Conservation (phyloP, 2,113 vertebrate species). For the Tringa solitaria region DNA sequence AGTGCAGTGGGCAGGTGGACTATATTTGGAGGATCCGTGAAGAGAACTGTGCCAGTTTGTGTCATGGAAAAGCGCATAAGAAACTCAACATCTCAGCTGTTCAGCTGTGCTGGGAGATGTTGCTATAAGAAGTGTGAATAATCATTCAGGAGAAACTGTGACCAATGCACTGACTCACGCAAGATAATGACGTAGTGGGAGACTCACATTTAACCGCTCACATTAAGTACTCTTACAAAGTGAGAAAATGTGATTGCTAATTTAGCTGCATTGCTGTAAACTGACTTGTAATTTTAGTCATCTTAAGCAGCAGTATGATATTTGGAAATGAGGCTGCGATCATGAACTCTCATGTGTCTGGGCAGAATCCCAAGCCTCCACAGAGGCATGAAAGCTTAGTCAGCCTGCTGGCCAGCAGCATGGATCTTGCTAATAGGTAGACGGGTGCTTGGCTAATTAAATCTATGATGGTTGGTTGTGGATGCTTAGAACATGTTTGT, state of each 20-base stretch:
- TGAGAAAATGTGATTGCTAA: neutral
- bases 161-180: neutral
- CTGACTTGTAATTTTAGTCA: neutral
- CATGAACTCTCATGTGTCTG: neutral
- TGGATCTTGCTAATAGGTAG: neutral
- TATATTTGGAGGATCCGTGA: neutral
- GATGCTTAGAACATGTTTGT: neutral
- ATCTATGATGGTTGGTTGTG: neutral
- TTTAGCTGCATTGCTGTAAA: neutral
- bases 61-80: neutral
- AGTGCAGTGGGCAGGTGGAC: neutral
- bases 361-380: neutral
- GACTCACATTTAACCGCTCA: neutral
- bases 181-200: neutral
- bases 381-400: neutral
- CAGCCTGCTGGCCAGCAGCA: neutral
- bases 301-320: neutral
- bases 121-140: neutral
- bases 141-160: neutral
- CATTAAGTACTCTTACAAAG: neutral
- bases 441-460: neutral
- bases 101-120: neutral
- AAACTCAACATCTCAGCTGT: neutral
- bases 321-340: neutral
- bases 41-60: neutral